These are phyloP conservation scores for Alligator sinensis DNA, from an alignment of 2,113 vertebrate species.

Conservation along the genomic window DNA sequence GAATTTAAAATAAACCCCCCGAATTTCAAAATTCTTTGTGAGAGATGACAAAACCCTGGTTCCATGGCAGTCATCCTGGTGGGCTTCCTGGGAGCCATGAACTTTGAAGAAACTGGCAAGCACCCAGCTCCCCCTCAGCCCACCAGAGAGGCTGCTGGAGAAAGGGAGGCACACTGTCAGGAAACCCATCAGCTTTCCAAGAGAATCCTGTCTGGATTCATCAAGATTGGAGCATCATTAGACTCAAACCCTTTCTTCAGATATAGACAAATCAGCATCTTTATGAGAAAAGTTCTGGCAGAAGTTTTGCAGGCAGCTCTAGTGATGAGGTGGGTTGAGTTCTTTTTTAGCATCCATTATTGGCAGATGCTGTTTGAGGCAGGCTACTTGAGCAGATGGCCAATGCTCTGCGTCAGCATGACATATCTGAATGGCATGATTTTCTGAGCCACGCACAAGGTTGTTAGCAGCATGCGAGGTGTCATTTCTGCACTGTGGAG, in stretches of 20 bases:
- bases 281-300: not conserved
- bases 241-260: not conserved
- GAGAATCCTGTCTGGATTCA: not conserved
- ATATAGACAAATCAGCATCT: not conserved
- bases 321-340: not conserved
- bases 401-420: too few relatives aligned
- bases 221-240: not conserved
- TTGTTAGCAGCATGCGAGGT: not conserved
- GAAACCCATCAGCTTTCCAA: not conserved
- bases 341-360: not conserved
- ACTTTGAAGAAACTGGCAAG: not conserved
- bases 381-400: not conserved
- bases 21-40: not conserved
- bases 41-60: not conserved
- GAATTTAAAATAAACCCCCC: not conserved
- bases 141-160: not conserved
- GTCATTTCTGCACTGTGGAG: not conserved
- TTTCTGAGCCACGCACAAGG: not conserved
- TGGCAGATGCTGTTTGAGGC: not conserved
- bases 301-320: not conserved
- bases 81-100: not conserved
- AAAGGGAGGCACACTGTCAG: not conserved
- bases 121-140: rapidly evolving
- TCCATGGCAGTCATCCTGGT: not conserved
- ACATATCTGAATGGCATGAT: not conserved